These are phyloP conservation scores for Aegithalos caudatus DNA, from an alignment of 2,113 vertebrate species.

Conservation along the genomic window DNA sequence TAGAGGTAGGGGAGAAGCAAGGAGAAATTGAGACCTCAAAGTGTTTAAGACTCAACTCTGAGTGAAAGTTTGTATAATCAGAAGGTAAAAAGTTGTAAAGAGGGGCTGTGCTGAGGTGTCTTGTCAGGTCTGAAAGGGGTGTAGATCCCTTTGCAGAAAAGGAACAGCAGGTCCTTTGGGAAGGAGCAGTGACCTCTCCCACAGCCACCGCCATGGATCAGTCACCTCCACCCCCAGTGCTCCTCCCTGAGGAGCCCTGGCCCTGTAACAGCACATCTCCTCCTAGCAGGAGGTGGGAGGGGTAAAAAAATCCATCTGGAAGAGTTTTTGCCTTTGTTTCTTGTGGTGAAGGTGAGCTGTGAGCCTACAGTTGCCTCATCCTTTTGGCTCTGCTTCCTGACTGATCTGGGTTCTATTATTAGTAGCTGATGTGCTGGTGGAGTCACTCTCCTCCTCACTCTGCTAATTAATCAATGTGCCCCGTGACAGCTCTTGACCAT, in stretches of 20 bases:
- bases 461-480: constrained; percentile 54
- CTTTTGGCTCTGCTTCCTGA: background rate
- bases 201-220: fast-evolving
- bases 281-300: background rate
- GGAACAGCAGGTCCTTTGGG: background rate
- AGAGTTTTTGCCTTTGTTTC: background rate
- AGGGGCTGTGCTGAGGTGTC: background rate
- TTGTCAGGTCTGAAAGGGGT: background rate
- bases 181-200: background rate
- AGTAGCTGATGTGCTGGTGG: background rate
- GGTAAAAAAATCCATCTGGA: background rate
- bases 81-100: background rate
- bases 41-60: background rate
- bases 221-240: background rate
- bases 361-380: background rate
- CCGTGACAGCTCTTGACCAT: constrained; percentile 21
- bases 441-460: background rate
- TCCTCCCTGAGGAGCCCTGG: background rate
- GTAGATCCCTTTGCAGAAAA: background rate
- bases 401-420: constrained; percentile 31
- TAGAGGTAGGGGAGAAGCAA: background rate
- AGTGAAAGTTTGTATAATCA: background rate
- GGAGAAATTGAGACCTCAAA: background rate
- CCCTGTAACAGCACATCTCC: background rate
- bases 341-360: constrained; percentile 27